Conservation (phyloP, 2,797 vertebrate species). For the Aselliscus stoliczkanus region DNA sequence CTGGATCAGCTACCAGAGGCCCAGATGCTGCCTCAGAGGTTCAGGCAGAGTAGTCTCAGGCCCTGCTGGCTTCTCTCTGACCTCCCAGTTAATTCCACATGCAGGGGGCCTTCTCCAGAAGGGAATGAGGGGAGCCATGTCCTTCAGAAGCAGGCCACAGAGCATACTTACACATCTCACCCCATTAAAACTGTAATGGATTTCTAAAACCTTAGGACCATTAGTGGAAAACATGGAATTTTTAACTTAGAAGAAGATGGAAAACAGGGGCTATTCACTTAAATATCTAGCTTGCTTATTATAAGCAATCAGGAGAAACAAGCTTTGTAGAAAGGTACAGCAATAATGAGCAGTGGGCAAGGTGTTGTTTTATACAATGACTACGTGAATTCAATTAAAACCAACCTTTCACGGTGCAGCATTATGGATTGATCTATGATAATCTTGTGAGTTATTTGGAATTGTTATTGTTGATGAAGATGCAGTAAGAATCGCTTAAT, state of each 20-base stretch:
- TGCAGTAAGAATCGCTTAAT: not conserved
- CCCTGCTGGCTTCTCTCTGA: not conserved
- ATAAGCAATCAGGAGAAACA: fast-evolving
- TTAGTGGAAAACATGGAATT: not conserved
- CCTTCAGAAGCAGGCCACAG: not conserved
- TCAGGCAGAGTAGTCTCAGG: fast-evolving
- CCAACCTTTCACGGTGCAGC: not conserved
- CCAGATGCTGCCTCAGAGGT: not conserved
- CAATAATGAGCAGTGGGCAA: fast-evolving
- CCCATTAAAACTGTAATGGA: not conserved
- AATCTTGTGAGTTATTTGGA: not conserved
- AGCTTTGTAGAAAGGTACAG: not conserved
- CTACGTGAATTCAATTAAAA: fast-evolving
- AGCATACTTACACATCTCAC: not conserved
- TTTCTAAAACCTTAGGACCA: not conserved
- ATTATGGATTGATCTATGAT: fast-evolving
- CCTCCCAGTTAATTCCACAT: not conserved
- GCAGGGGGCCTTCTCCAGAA: not conserved
- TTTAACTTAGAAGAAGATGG: not conserved
- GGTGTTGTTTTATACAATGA: not conserved
- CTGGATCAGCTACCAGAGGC: not conserved
- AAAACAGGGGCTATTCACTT: not conserved
- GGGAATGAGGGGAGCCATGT: fast-evolving
- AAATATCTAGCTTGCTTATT: too few relatives aligned
- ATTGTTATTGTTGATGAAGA: not conserved